Evolutionary conservation across 2,113 vertebrate species (phyloP).

Genomic region (Tretioscincus oriximinensis): DNA sequence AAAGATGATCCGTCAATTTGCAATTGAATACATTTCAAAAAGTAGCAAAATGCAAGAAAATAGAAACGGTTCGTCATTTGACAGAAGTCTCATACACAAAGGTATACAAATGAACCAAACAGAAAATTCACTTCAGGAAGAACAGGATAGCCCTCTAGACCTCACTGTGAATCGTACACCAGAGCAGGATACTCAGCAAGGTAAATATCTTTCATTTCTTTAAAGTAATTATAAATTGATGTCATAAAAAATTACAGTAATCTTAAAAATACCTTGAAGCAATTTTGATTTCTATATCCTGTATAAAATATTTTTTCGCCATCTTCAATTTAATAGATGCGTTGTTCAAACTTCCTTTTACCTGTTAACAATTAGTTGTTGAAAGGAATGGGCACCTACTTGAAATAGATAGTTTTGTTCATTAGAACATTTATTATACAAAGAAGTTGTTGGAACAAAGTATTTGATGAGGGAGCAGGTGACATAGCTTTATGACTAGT

Average conservation of each 20-base stretch:
- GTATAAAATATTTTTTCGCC: not conserved
- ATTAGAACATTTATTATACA: not conserved
- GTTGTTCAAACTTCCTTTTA: not conserved
- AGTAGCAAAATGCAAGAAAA: conserved; percentile 87
- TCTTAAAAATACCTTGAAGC: not conserved
- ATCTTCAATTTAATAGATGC: not conserved
- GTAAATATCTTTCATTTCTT: conserved; percentile 66
- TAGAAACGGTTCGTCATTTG: conserved; percentile 82
- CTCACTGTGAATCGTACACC: conserved; percentile 91
- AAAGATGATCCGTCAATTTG: conserved; percentile 98
- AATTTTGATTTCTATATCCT: not conserved
- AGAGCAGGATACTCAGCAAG: conserved; percentile 83
- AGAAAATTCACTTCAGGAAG: conserved; percentile 80
- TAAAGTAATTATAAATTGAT: not conserved
- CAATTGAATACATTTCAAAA: conserved; percentile 96
- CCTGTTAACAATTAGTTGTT: not conserved
- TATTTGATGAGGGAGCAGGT: not conserved
- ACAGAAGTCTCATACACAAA: conserved; percentile 78
- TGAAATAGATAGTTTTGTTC: not conserved
- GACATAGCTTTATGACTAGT: not conserved
- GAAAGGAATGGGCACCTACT: not conserved
- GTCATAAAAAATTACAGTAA: not conserved
- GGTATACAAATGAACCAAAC: conserved; percentile 80
- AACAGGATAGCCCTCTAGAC: conserved; percentile 92
- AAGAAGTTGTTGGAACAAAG: not conserved